Evolutionary conservation across 1,140 invertebrate species (phyloP), one percentile per base, ranked within the genome.

Genomic region (Linepithema humile): DNA sequence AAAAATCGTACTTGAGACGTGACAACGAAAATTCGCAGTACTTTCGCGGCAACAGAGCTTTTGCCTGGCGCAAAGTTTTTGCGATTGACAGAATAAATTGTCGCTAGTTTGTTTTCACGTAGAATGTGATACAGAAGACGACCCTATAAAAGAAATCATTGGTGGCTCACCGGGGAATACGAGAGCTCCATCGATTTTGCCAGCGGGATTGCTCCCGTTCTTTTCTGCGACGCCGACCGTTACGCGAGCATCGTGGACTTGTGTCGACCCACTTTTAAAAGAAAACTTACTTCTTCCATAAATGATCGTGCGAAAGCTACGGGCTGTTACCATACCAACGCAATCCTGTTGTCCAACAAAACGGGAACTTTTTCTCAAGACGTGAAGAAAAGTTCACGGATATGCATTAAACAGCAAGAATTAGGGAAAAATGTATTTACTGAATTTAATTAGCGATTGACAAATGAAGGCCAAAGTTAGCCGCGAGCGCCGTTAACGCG

Each of bases 151-250:
- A 78, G 43, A 29, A 67, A 69, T 75, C 40, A 74, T 73, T 78
- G 85, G 59, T 57, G 26, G 64, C 64, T 40, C 48, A 67, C 60
- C 73, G 83, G 82, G 82, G 80, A 85, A 83, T 77, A 62, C 45
- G 17, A 35, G 57, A 55, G 89, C 85, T 90, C 87, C 65, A 91
- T 91, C 85, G 89, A 91, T 91, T 91, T 90, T 78, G 45, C 85
- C 78, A 85, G 72, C 48, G 73, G 85, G 82, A 90, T 90, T 69
- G 83, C 69, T 87, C 84, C 74, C 80, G 78, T 90, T 67, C 26
- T 74, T 73, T 60, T 84, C 26, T 40, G 43, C 43, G 32, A 48
- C 29, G 23, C 32, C 72, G 32, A 53, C 77, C 64, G 83, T 88
- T 84, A 86, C 23, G 70, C 83, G 50, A 83, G 77, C 78, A 48